Conservation (phyloP, 2,888 invertebrate genomes). For the Augochlorella aurata region DNA sequence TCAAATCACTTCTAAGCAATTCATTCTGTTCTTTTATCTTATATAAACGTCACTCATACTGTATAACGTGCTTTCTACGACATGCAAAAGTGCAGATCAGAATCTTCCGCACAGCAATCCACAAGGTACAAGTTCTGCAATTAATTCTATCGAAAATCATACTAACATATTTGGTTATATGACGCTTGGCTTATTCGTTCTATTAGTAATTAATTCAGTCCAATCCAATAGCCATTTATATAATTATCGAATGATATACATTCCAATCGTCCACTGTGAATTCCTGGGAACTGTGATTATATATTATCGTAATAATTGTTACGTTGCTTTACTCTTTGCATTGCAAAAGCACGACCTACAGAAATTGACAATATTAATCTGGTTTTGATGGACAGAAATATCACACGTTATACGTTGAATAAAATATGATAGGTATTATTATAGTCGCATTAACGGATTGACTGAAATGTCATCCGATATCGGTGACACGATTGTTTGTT, state of each 20-base stretch:
- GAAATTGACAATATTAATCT: neutral
- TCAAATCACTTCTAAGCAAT: too few species aligned
- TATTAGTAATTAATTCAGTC: neutral
- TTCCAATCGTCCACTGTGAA: neutral
- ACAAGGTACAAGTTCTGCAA: too few species aligned
- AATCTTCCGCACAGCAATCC: too few species aligned
- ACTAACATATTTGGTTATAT: too few species aligned
- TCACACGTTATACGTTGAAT: neutral
- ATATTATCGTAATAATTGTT: neutral
- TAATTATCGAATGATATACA: neutral
- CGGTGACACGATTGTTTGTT: neutral
- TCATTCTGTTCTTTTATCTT: too few species aligned
- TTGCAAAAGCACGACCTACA: neutral
- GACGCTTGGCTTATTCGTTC: neutral
- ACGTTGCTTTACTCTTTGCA: neutral
- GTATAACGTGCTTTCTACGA: too few species aligned
- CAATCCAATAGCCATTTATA: neutral
- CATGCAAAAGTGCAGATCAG: too few species aligned
- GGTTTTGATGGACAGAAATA: neutral
- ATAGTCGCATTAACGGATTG: neutral
- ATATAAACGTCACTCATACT: too few species aligned
- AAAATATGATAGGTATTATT: neutral
- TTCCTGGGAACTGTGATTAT: neutral
- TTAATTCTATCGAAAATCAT: too few species aligned
- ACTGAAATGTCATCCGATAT: neutral